These are phyloP conservation scores for Philereme vetulata DNA, from an alignment of 2,888 invertebrate genomes.

Conservation along the genomic window DNA sequence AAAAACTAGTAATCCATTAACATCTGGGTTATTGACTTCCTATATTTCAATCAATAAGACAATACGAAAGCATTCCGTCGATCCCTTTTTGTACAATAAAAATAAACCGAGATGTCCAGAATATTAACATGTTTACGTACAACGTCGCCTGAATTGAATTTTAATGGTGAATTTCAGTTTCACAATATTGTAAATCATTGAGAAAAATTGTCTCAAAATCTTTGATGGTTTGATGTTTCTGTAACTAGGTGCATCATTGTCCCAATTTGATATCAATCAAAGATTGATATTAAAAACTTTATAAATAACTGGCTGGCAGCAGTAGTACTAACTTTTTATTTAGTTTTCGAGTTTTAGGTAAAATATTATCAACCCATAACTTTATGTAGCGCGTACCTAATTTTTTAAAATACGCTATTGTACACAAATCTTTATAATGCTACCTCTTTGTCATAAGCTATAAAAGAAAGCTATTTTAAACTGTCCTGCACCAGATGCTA, in stretches of 20 bases:
- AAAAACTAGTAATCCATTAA: constrained; percentile 12
- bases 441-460: constrained; percentile 25
- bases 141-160: constrained; percentile 50
- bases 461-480: constrained; percentile 29
- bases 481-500: constrained; percentile 33
- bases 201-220: constrained; percentile 4
- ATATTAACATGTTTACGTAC: constrained; percentile 70
- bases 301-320: no score
- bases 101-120: constrained; percentile 64
- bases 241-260: neutral
- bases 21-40: constrained; percentile 22
- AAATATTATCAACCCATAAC: no score
- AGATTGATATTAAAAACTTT: no score
- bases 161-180: constrained; percentile 50
- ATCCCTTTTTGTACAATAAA: constrained; percentile 67
- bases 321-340: no score
- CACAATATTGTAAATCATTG: neutral
- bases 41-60: constrained; percentile 63
- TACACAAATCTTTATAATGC: constrained; percentile 10
- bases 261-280: neutral
- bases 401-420: neutral
- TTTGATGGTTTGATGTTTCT: neutral
- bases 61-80: constrained; percentile 70
- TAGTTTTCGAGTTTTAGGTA: no score
- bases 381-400: neutral